phyloP scores from a whole-genome alignment of 92 coral and sea anemone genomes.

The Isaurus tuberculatus region DNA sequence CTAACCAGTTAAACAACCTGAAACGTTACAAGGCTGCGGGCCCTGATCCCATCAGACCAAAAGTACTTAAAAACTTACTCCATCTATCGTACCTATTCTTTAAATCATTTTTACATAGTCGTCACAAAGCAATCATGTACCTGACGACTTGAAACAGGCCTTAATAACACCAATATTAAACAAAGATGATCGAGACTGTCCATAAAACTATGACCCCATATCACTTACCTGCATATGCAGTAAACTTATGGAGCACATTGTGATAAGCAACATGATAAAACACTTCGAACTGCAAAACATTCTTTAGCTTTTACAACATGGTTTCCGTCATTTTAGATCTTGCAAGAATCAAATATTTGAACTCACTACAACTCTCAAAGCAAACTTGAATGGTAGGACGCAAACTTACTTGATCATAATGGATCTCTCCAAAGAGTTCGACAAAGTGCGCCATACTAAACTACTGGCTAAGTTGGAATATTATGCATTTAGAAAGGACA shows the following conservation, averaged over 20 bases:
- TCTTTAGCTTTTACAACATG: neutral
- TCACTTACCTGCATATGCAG: neutral
- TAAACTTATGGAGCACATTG: neutral
- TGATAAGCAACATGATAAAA: too few species aligned
- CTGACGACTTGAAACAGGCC: too few species aligned
- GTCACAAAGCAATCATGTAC: too few species aligned
- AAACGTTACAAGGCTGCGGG: too few species aligned
- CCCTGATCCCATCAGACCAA: too few species aligned
- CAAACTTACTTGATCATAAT: neutral
- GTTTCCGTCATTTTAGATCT: neutral
- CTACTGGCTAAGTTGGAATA: neutral
- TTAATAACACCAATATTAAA: too few species aligned
- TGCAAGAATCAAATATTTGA: too few species aligned
- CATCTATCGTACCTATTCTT: too few species aligned
- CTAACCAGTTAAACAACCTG: too few species aligned
- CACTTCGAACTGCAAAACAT: neutral
- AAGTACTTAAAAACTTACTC: too few species aligned
- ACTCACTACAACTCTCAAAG: neutral
- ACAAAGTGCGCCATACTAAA: neutral
- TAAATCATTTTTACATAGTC: too few species aligned
- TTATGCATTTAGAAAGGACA: neutral
- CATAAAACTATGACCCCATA: neutral
- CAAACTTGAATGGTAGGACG: slow-evolving; percentile 1
- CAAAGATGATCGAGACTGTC: too few species aligned
- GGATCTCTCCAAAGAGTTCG: neutral